Conservation (phyloP, 2,113 vertebrate genomes). For the Sturnus vulgaris region DNA sequence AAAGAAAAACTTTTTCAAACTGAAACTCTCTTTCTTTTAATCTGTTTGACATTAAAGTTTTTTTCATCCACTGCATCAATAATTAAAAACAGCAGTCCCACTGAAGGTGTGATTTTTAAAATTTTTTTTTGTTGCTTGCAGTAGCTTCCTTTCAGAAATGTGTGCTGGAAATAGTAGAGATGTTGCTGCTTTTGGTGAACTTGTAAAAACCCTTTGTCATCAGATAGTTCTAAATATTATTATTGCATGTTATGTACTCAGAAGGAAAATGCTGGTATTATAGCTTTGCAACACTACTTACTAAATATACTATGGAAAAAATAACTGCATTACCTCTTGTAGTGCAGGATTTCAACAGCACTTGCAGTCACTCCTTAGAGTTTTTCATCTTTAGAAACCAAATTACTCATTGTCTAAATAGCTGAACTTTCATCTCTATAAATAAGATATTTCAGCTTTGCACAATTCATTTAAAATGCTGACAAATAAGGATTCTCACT, state of each 20-base stretch:
- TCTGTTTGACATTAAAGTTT: not conserved
- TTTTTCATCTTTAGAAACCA: conserved; percentile 65
- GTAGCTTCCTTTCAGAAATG: not conserved
- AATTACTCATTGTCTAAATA: conserved; percentile 72
- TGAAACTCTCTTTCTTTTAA: not conserved
- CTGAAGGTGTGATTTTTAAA: not conserved
- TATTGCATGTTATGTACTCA: not conserved
- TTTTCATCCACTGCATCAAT: not conserved
- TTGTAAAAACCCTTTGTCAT: conserved; percentile 25
- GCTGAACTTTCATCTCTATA: conserved; percentile 71
- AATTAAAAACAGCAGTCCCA: not conserved
- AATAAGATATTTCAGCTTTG: conserved; percentile 68
- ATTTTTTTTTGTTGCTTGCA: not conserved
- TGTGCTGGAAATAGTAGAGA: not conserved
- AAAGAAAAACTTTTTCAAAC: not conserved
- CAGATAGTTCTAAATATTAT: not conserved
- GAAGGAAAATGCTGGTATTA: conserved; percentile 40
- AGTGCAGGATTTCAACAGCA: conserved; percentile 48
- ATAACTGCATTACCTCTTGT: conserved; percentile 43
- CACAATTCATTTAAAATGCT: conserved; percentile 64
- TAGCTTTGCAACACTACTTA: not conserved
- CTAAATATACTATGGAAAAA: conserved; percentile 61
- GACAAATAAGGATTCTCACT: conserved; percentile 59
- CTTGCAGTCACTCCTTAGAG: conserved; percentile 61
- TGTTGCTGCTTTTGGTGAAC: not conserved